A percentile compares a stretch with the other conserved stretches of the same genome.
These are phyloP conservation scores for Ceratitis capitata DNA, from an alignment of 1,140 invertebrate genomes.

Conservation along the genomic window DNA sequence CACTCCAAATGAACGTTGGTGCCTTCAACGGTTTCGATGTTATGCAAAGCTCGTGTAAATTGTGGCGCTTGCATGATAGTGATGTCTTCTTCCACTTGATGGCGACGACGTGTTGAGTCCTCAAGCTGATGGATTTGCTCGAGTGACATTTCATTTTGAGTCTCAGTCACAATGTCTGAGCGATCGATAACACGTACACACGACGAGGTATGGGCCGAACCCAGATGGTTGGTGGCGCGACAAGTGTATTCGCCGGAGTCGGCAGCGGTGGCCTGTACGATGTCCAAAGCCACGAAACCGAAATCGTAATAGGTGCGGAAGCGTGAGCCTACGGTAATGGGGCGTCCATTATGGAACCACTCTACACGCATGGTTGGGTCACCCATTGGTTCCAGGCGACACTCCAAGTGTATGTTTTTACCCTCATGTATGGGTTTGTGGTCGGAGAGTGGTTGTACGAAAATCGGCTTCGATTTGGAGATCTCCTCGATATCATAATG, in stretches of 20 bases:
- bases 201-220: slow-evolving; percentile 89
- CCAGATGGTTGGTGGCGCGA: slow-evolving; percentile 90
- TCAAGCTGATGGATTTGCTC: slow-evolving; percentile 96
- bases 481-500: slow-evolving; percentile 92
- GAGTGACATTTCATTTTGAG: slow-evolving; percentile 93
- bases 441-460: slow-evolving; percentile 84
- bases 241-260: slow-evolving; percentile 96
- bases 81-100: slow-evolving; percentile 78
- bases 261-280: slow-evolving; percentile 83
- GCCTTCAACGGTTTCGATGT: slow-evolving; percentile 90
- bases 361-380: slow-evolving; percentile 96
- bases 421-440: slow-evolving; percentile 87
- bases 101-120: slow-evolving; percentile 79
- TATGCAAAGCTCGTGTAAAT: slow-evolving; percentile 88
- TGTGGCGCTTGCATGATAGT: slow-evolving; percentile 83
- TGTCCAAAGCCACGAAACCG: slow-evolving; percentile 91
- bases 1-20: slow-evolving; percentile 94
- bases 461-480: slow-evolving; percentile 91
- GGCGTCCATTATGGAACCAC: slow-evolving; percentile 93
- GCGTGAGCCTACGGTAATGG: slow-evolving; percentile 87
- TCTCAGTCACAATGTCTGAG: slow-evolving; percentile 90
- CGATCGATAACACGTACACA: slow-evolving; percentile 85
- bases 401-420: slow-evolving; percentile 90
- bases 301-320: slow-evolving; percentile 96
- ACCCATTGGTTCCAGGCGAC: slow-evolving; percentile 90